Conservation (phyloP, 2,797 vertebrate species). For the Chrosomus eos region DNA sequence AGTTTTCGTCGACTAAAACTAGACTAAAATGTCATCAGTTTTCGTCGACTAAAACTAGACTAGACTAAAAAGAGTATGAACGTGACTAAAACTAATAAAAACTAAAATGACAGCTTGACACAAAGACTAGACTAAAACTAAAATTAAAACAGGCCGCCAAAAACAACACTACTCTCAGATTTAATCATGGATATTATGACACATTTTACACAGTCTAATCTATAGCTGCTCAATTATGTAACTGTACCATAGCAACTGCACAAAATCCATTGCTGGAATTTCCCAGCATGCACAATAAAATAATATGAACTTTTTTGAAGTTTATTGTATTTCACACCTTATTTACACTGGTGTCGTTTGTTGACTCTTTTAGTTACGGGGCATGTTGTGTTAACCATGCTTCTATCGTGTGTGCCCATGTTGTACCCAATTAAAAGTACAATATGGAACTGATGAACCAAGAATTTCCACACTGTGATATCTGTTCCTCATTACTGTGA, state of each 20-base stretch:
- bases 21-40: too few relatives aligned
- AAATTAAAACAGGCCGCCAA: too few relatives aligned
- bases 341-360: neutral
- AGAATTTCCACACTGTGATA: neutral
- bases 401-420: neutral
- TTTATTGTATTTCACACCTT: neutral
- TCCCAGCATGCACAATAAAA: neutral
- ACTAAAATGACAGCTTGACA: too few relatives aligned
- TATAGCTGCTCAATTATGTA: neutral
- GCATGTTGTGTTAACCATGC: neutral
- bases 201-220: neutral
- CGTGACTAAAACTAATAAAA: too few relatives aligned
- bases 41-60: too few relatives aligned
- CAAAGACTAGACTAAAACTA: too few relatives aligned
- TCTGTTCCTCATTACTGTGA: neutral
- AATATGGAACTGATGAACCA: neutral
- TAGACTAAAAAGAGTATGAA: too few relatives aligned
- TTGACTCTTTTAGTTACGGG: neutral
- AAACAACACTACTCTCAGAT: neutral
- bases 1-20: too few relatives aligned
- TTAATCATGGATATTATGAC: neutral
- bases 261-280: neutral
- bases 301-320: neutral
- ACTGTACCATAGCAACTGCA: neutral
- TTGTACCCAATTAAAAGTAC: neutral